Conservation (phyloP, 2,888 invertebrate species). For the Adelphocoris suturalis region DNA sequence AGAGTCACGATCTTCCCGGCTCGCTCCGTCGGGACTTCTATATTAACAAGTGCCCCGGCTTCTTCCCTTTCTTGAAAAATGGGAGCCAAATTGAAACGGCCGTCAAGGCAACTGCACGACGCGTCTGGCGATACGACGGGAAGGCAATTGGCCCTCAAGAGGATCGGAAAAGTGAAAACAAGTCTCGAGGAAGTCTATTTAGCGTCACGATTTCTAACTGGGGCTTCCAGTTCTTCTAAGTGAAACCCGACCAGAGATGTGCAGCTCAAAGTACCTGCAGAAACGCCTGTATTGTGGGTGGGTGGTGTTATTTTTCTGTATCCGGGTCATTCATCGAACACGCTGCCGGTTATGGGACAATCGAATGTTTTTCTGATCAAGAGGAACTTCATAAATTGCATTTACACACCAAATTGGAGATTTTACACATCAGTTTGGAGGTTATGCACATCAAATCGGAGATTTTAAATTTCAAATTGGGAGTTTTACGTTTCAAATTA, state of each 20-base stretch:
- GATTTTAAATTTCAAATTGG: too few relatives aligned
- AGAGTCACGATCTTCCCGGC: background rate
- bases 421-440: too few relatives aligned
- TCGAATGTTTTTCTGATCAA: too few relatives aligned
- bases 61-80: background rate
- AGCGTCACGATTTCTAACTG: slow-evolving; percentile 36
- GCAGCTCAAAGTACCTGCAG: background rate
- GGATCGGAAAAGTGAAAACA: slow-evolving; percentile 39
- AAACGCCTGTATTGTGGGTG: too few relatives aligned
- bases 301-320: too few relatives aligned
- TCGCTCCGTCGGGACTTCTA: background rate
- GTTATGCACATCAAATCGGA: too few relatives aligned
- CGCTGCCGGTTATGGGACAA: too few relatives aligned
- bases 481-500: too few relatives aligned
- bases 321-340: too few relatives aligned
- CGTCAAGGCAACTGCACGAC: slow-evolving; percentile 27
- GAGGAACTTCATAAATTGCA: too few relatives aligned
- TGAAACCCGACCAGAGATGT: background rate
- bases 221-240: slow-evolving; percentile 16
- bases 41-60: background rate
- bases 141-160: slow-evolving; percentile 15
- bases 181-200: slow-evolving; percentile 32
- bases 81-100: slow-evolving; percentile 27
- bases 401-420: too few relatives aligned
- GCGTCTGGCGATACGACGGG: slow-evolving; percentile 20